Evolutionary conservation across 2,797 vertebrate species (phyloP).

Genomic region (Tapirus indicus): DNA sequence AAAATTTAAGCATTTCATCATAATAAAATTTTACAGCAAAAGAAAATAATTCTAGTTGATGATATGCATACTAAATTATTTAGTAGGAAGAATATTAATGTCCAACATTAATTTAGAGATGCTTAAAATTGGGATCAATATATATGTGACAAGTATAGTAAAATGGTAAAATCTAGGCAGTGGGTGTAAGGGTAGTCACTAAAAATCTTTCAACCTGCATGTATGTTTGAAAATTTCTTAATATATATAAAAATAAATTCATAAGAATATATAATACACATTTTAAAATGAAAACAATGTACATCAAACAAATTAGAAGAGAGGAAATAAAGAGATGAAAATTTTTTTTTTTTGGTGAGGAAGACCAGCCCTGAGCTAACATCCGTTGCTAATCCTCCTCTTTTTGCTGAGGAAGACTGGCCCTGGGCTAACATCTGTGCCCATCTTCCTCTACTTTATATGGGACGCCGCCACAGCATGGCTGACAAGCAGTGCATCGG

Average conservation of each 20-base stretch:
- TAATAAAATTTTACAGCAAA: background rate
- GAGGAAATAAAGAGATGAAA: background rate
- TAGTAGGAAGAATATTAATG: background rate
- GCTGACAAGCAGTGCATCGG: too few relatives aligned
- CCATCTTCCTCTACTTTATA: too few relatives aligned
- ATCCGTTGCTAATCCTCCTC: too few relatives aligned
- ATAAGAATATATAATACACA: background rate
- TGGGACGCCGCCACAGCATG: too few relatives aligned
- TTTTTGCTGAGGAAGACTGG: too few relatives aligned
- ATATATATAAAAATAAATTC: background rate
- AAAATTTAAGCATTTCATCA: constrained; percentile 5
- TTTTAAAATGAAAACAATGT: background rate
- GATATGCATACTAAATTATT: background rate
- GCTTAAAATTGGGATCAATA: background rate
- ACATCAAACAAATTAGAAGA: background rate
- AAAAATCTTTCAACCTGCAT: background rate
- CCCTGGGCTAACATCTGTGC: too few relatives aligned
- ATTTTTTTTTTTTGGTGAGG: too few relatives aligned
- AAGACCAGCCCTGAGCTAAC: too few relatives aligned
- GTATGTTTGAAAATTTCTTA: background rate
- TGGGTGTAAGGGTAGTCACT: background rate
- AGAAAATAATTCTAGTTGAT: background rate
- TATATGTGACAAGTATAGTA: background rate
- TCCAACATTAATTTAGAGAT: background rate
- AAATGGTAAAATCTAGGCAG: background rate